Evolutionary conservation across 2,113 vertebrate species (phyloP).

Genomic region (Leptocoma aspasia): DNA sequence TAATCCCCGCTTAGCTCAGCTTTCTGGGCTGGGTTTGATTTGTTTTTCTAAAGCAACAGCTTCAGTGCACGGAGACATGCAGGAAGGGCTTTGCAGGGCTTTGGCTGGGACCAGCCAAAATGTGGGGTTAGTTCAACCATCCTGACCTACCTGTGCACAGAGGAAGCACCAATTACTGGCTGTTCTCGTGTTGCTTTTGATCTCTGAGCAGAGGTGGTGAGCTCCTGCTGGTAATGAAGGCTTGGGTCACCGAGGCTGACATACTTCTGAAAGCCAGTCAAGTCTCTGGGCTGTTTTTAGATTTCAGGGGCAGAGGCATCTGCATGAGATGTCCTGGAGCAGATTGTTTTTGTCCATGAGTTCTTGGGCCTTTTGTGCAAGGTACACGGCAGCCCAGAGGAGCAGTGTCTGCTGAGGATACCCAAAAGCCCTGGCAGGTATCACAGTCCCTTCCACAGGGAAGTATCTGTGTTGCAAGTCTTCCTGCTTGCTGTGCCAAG

Average conservation of each 20-base stretch:
- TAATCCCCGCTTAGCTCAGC: not conserved
- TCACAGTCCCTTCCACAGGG: not conserved
- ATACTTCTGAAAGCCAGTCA: not conserved
- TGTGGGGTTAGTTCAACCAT: not conserved
- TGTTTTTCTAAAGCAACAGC: not conserved
- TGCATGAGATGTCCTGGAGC: not conserved
- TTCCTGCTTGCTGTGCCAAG: not conserved
- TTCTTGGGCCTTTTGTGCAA: not conserved
- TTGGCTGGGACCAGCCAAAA: not conserved
- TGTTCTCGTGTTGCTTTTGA: not conserved
- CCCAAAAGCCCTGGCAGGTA: not conserved
- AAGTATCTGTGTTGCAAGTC: not conserved
- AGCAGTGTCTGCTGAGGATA: not conserved
- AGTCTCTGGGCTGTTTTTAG: conserved; percentile 16
- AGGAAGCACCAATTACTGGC: not conserved
- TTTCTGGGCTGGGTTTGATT: not conserved
- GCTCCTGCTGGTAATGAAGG: conserved; percentile 4
- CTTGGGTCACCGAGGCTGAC: fast-evolving
- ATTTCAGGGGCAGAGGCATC: not conserved
- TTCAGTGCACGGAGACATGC: fast-evolving
- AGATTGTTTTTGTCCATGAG: not conserved
- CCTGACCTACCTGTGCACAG: not conserved
- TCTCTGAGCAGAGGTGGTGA: not conserved
- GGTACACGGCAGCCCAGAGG: not conserved
- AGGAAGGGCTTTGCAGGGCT: not conserved